These are phyloP conservation scores for Sinocyclocheilus anshuiensis DNA, from an alignment of 2,113 vertebrate species.

Conservation along the genomic window DNA sequence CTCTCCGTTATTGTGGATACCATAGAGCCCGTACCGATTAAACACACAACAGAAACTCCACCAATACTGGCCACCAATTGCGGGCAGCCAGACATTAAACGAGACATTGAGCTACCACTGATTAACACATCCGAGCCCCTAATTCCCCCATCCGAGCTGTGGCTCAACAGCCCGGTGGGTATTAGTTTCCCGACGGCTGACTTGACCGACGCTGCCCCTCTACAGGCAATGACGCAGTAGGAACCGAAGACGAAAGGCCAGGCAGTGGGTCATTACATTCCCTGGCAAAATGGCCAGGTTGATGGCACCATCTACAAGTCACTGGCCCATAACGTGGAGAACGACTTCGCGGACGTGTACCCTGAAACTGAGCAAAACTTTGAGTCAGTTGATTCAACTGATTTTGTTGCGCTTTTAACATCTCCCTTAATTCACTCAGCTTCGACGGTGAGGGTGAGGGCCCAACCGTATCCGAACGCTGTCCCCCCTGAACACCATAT, in stretches of 20 bases:
- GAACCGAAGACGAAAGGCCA: too few relatives aligned
- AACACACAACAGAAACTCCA: not conserved
- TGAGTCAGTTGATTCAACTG: too few relatives aligned
- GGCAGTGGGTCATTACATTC: constrained; percentile 1
- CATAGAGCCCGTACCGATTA: constrained; percentile 48
- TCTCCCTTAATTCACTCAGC: too few relatives aligned
- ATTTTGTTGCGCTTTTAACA: too few relatives aligned
- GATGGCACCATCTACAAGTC: constrained; percentile 23
- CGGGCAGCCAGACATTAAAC: not conserved
- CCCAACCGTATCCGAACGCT: too few relatives aligned
- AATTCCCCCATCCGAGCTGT: not conserved
- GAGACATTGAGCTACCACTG: not conserved
- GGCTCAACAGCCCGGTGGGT: constrained; percentile 32
- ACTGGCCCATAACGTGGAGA: not conserved
- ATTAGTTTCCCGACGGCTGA: constrained; percentile 44
- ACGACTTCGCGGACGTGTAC: too few relatives aligned
- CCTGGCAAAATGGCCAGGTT: constrained; percentile 39
- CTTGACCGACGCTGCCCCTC: too few relatives aligned
- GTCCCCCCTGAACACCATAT: too few relatives aligned
- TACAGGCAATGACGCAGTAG: too few relatives aligned
- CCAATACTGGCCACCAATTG: not conserved
- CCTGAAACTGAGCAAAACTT: too few relatives aligned
- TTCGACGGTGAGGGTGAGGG: too few relatives aligned
- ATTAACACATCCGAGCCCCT: not conserved
- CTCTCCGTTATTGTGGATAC: constrained; percentile 45